Evolutionary conservation across 2,113 vertebrate genomes (phyloP), one percentile per base, ranked within the genome.

Genomic region (Syngnathus scovelli): DNA sequence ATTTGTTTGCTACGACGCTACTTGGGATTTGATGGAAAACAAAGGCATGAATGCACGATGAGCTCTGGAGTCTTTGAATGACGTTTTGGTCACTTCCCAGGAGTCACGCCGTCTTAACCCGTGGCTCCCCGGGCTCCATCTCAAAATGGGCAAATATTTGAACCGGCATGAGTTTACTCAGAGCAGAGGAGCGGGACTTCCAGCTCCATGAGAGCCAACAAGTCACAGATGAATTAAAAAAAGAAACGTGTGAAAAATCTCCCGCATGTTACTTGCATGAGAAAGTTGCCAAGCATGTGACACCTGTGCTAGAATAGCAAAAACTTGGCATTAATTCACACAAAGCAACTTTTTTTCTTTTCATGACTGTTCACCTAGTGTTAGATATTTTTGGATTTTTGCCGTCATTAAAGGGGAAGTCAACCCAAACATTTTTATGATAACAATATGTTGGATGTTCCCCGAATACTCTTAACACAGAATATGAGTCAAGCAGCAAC

Each of bases 1-100:
- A 46, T 61, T 77, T 70, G 37, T 58, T 77, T 74, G 23, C 41
- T 12, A 12, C 41, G 63, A 84, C 90, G 91, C 52, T 72, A 83
- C 86, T 78, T 21, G 68, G 62, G 88, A 89, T 87, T 66, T 70
- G 60, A 72, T 56, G 78, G 44, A 1, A 58, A 58, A 16, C 27
- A 58, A 16, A 36, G 55, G 27, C 55, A 23, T 21, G 61, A 62
- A 62, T 44, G 39, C n/a, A 44, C 21, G 61, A 27, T 44, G 41
- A 16, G 41, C 39, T 44, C 12, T 23, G 60, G 19, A 13, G 41
- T 62, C 41, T 62, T 27, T 21, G 27, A 16, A 27, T 44, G n/a
- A 21, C 19, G 27, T 23, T 6, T 3, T 6, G 12, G 39, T 62
- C n/a, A 11, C 61, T 13, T 33, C 41, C 41, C n/a, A 43, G 19